Evolutionary conservation across 1,140 invertebrate species (phyloP).

Genomic region (Bombus sylvicola): DNA sequence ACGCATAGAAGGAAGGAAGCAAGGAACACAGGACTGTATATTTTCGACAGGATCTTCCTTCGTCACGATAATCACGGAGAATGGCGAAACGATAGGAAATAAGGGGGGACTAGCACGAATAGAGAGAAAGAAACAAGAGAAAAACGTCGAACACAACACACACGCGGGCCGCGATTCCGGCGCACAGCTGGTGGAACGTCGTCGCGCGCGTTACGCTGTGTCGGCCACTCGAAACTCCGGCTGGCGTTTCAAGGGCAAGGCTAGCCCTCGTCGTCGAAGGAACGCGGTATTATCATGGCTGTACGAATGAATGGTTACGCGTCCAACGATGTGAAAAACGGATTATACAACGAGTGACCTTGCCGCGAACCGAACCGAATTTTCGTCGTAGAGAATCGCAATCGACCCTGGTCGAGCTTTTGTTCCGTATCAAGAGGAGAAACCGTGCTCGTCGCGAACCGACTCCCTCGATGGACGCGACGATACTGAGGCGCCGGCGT

Average conservation of each 20-base stretch:
- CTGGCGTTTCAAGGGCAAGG: slow-evolving; percentile 44
- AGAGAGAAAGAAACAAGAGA: background rate
- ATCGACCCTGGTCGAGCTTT: slow-evolving; percentile 24
- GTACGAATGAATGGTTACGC: background rate
- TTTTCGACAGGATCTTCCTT: background rate
- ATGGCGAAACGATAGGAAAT: too few relatives aligned
- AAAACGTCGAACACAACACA: slow-evolving; percentile 42
- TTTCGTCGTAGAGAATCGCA: background rate
- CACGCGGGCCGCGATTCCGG: slow-evolving; percentile 27
- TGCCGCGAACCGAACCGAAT: background rate
- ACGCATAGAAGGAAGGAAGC: background rate
- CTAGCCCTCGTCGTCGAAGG: slow-evolving; percentile 41
- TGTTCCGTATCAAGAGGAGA: slow-evolving; percentile 21
- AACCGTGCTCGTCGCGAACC: slow-evolving; percentile 22
- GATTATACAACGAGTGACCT: too few relatives aligned
- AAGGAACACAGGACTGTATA: background rate
- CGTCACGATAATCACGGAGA: background rate
- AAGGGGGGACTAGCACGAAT: background rate
- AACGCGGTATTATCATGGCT: background rate
- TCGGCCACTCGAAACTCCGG: slow-evolving; percentile 31
- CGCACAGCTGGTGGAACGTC: slow-evolving; percentile 34
- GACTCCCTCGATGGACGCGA: slow-evolving; percentile 66
- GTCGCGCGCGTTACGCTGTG: slow-evolving; percentile 21
- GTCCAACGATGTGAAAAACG: background rate
- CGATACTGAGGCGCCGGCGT: slow-evolving; percentile 80